phyloP scores from a whole-genome alignment of 64 coral and sea anemone genomes.

The Actinia tenebrosa region DNA sequence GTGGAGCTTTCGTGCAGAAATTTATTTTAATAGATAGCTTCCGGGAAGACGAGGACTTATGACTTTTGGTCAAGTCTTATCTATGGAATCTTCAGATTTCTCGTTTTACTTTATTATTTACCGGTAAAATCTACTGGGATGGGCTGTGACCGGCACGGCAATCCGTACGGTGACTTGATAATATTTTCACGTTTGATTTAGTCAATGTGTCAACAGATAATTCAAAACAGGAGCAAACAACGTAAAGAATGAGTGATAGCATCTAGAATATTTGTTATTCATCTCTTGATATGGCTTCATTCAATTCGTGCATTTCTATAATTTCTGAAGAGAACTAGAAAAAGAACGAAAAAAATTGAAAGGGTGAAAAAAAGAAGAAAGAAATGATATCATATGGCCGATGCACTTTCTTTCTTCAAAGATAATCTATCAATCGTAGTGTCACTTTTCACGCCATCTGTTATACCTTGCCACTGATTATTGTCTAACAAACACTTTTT shows the following conservation, averaged over 20 bases:
- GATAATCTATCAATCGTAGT: neutral
- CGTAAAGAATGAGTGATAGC: neutral
- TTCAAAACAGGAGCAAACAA: neutral
- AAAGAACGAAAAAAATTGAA: neutral
- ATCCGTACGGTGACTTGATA: neutral
- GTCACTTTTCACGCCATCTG: constrained; percentile 6
- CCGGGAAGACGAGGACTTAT: neutral
- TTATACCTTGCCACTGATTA: neutral
- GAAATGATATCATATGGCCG: neutral
- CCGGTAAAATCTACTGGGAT: neutral
- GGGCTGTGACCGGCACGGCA: neutral
- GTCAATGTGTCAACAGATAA: neutral
- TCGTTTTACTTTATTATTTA: neutral
- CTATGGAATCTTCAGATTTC: constrained; percentile 4
- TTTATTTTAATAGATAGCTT: neutral
- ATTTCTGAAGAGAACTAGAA: neutral
- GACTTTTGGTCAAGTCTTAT: neutral
- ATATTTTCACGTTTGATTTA: neutral
- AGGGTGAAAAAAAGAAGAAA: neutral
- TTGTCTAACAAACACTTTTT: neutral
- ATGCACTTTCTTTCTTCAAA: neutral
- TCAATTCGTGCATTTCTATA: neutral
- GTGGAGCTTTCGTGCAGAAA: neutral
- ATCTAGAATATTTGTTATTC: neutral
- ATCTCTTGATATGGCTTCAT: neutral